These are phyloP conservation scores for Oenanthe oenanthe DNA, from an alignment of 2,113 vertebrate genomes.

Conservation along the genomic window DNA sequence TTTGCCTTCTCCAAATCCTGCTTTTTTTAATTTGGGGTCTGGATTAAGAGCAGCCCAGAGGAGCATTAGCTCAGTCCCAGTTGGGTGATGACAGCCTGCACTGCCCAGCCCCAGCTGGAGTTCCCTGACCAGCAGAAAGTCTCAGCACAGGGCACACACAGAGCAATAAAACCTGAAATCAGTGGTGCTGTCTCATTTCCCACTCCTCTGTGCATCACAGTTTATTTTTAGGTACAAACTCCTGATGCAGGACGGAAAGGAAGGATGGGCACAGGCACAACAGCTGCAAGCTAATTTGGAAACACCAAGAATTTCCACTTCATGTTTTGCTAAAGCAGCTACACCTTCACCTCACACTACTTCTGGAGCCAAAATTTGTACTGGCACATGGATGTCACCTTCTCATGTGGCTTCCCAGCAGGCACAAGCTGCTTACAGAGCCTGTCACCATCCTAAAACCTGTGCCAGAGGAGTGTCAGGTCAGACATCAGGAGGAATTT, in stretches of 20 bases:
- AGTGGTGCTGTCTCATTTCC: accelerated
- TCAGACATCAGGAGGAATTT: neutral
- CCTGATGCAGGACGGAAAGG: neutral
- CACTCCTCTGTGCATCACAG: neutral
- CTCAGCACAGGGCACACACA: neutral
- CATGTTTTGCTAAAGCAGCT: neutral
- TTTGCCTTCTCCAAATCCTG: neutral
- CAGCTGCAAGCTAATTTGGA: neutral
- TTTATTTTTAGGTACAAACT: neutral
- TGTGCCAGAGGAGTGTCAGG: neutral
- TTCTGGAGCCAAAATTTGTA: neutral
- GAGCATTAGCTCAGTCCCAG: neutral
- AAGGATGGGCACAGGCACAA: neutral
- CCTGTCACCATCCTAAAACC: neutral
- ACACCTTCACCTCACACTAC: neutral
- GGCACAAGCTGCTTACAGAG: neutral
- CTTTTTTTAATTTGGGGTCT: neutral
- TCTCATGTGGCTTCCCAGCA: neutral
- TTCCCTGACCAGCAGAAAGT: neutral
- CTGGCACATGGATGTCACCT: neutral
- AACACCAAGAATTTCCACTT: neutral
- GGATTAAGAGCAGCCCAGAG: neutral
- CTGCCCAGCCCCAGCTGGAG: neutral
- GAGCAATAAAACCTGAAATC: neutral
- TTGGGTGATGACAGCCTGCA: neutral